phyloP scores from a whole-genome alignment of 2,113 vertebrate genomes.

The Silurus glanis region DNA sequence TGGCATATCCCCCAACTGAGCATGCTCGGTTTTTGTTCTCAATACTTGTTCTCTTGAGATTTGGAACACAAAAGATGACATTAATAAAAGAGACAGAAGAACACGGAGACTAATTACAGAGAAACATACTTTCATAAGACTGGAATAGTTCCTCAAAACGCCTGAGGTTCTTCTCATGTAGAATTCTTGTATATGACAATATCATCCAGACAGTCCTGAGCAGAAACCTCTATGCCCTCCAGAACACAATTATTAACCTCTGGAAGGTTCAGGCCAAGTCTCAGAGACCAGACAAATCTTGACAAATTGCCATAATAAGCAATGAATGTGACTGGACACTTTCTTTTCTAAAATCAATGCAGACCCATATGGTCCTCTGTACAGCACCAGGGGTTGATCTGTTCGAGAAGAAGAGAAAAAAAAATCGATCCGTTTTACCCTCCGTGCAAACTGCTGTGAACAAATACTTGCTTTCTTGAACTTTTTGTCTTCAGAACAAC shows the following conservation, averaged over 20 bases:
- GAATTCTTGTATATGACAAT: background rate
- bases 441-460: background rate
- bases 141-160: background rate
- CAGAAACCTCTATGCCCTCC: background rate
- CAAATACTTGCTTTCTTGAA: background rate
- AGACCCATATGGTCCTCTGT: background rate
- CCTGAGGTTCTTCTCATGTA: background rate
- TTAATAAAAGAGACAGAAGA: background rate
- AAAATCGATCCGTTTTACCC: background rate
- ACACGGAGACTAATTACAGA: no score
- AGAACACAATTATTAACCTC: slow-evolving; percentile 30
- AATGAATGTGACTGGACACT: background rate
- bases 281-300: background rate
- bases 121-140: background rate
- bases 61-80: background rate
- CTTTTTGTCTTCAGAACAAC: background rate
- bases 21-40: background rate
- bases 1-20: background rate
- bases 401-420: background rate
- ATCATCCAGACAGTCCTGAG: background rate
- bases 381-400: background rate
- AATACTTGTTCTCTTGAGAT: background rate
- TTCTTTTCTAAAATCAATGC: slow-evolving; percentile 9
- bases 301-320: slow-evolving; percentile 8
- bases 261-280: background rate